Conservation (phyloP, 2,113 vertebrate genomes). For the Hypocryptadius cinnamomeus region DNA sequence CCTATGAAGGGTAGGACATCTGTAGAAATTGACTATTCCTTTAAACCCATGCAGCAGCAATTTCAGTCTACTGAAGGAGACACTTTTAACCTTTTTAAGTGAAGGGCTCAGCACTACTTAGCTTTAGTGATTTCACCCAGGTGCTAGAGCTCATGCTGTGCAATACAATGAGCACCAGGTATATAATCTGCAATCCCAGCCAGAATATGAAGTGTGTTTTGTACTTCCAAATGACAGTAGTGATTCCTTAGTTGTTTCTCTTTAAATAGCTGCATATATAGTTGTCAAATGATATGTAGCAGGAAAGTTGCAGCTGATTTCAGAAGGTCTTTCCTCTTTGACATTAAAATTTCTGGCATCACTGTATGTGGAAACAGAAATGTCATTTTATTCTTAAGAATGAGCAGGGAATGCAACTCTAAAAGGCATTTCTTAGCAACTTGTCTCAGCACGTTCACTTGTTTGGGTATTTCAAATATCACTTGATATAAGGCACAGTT, state of each 20-base stretch:
- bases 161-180: background rate
- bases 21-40: background rate
- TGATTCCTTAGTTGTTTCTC: background rate
- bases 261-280: background rate
- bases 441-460: background rate
- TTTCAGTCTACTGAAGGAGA: background rate
- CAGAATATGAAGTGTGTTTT: background rate
- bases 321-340: background rate
- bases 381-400: background rate
- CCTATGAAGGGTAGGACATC: background rate
- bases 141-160: conserved; percentile 1
- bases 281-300: background rate
- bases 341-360: background rate
- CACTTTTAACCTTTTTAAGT: conserved; percentile 19
- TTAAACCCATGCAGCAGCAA: background rate
- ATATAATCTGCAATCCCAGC: background rate
- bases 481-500: background rate
- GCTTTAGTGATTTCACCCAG: conserved; percentile 10
- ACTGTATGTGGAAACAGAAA: background rate
- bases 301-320: background rate
- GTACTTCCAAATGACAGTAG: background rate
- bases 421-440: background rate
- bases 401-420: background rate
- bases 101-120: background rate
- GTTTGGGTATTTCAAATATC: background rate